These are phyloP conservation scores for Pungitius pungitius DNA, from an alignment of 2,113 vertebrate species.

Conservation along the genomic window DNA sequence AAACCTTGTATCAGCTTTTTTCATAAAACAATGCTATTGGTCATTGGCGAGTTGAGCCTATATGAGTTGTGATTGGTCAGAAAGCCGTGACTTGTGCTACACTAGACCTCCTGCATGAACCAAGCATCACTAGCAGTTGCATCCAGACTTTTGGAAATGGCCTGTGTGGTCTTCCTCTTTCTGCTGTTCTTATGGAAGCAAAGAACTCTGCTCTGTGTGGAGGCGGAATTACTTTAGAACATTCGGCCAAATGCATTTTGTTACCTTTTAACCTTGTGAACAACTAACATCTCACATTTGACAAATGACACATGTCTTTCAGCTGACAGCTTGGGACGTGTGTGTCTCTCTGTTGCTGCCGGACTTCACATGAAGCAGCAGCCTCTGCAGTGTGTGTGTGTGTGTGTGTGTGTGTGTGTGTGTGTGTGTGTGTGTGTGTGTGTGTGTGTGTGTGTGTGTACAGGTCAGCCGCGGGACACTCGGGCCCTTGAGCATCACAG, in stretches of 20 bases:
- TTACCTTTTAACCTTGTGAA: neutral
- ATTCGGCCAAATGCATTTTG: neutral
- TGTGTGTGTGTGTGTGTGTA: conserved; percentile 20
- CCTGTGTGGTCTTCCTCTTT: no score
- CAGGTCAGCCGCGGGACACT: conserved; percentile 50
- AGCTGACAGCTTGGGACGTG: neutral
- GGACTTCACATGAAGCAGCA: conserved; percentile 49
- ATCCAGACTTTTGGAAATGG: no score
- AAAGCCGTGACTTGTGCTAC: neutral
- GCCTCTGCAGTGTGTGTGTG: conserved; percentile 18
- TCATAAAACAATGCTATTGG: neutral
- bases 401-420: no score
- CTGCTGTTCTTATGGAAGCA: no score
- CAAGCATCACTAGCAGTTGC: neutral
- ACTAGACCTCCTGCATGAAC: neutral
- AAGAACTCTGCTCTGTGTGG: no score
- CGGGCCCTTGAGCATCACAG: conserved; percentile 53
- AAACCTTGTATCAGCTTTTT: neutral
- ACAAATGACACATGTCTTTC: neutral
- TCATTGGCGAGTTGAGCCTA: neutral
- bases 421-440: conserved; percentile 19
- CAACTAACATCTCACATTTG: neutral
- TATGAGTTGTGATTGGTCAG: neutral
- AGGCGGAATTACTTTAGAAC: no score
- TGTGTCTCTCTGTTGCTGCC: conserved; percentile 28